Base-by-base conservation (phyloP, 30 jellyfish, hydroid and myxozoan genomes). In the Clytia hemisphaerica region DNA sequence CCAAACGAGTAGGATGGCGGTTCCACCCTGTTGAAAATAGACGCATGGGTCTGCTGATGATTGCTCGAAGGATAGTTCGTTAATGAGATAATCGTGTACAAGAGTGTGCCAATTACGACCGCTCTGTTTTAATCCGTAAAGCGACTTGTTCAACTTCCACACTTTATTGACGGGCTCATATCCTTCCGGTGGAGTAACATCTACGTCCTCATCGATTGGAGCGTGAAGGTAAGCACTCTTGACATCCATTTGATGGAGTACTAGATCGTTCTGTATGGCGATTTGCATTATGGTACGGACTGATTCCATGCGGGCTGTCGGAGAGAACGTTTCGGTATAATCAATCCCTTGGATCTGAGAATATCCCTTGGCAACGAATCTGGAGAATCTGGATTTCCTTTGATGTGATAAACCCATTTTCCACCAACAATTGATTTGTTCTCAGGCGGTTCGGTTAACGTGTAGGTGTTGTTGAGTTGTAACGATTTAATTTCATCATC, bases 291-390 rank as follows among this genome's bases (percentile, higher is more conserved):
- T 9, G 12, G 32, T 51, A 22, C 66, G 66, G 12, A 51, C 12
- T 51, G 66, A 69, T 57, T 69, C 81, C 81, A 69, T 47, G 19
- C 73, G 47, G 7, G 78, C 75, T 12, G 75, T 40, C 25, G 78
- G 78, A 2, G 75, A 66, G 69, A 66, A 30, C 40, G 66, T 51
- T 51, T 51, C 66, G 10, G 10, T 15, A 33, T 51, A 51, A 19
- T 51, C 66, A 9, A 51, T 51, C 6, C 66, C 66, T 6, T 51
- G 9, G 12, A 6, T 19, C 24, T 51, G 66, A 19, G 12, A 15
- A 51, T 19, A 51, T 51, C 66, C 66, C 24, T 51, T 51, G 6
- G 66, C 66, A 9, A 51, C 66, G 26, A 15, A 51, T 9, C 66
- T 25, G 26, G 10, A 10, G 12, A 9, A 42, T 42, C 53, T 42